phyloP scores from a whole-genome alignment of 1,140 invertebrate genomes.

The Drosophila sechellia region DNA sequence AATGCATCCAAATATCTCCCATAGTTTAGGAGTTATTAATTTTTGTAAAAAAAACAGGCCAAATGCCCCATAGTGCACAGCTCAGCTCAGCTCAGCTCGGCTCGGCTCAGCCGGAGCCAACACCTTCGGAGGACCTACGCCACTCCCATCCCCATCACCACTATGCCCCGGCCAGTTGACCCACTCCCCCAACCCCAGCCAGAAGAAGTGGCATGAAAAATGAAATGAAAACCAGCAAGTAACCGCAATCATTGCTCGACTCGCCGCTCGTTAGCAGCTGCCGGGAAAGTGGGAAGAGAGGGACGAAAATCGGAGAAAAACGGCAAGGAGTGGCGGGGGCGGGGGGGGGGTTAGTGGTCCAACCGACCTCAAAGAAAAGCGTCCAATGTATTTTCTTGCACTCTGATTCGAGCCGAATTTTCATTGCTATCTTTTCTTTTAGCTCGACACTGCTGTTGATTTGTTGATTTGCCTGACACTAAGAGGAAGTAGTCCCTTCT shows the following conservation, averaged over 20 bases:
- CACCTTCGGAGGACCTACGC: conserved; percentile 26
- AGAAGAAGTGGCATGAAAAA: conserved; percentile 70
- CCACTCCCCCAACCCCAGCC: not conserved
- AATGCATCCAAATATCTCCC: no score
- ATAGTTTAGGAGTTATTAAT: no score
- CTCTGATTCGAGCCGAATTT: conserved; percentile 1
- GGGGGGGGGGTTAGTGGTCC: not conserved
- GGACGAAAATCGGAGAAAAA: not conserved
- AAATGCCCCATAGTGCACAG: no score
- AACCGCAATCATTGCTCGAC: conserved; percentile 78
- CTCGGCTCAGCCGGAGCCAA: conserved; percentile 9
- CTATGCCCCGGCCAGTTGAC: not conserved
- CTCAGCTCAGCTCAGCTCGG: conserved; percentile 13
- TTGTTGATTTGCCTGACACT: not conserved
- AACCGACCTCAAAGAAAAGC: conserved; percentile 28
- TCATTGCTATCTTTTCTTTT: not conserved
- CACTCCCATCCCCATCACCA: not conserved
- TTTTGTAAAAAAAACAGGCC: no score
- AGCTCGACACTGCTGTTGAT: not conserved
- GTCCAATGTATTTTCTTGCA: conserved; percentile 19
- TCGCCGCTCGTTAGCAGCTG: conserved; percentile 72
- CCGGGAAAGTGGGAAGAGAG: conserved; percentile 5
- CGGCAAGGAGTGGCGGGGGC: not conserved
- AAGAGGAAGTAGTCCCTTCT: not conserved
- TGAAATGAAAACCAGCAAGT: conserved; percentile 78